These are phyloP conservation scores for Ectobius pallidus DNA, from an alignment of 2,888 invertebrate species.

Conservation along the genomic window DNA sequence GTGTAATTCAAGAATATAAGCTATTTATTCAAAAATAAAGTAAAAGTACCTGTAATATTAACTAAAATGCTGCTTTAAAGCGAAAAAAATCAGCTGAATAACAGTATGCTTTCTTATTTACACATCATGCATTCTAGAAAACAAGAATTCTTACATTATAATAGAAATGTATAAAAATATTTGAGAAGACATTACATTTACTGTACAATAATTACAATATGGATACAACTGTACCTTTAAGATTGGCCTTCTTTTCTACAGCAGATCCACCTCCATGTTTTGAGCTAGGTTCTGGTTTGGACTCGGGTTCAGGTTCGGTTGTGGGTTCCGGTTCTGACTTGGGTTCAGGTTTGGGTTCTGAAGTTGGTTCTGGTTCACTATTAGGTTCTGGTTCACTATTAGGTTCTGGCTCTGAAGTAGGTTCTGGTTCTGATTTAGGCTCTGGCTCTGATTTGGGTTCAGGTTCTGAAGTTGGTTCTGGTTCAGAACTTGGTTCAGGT, in stretches of 20 bases:
- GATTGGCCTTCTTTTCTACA: conserved; percentile 29
- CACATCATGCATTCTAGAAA: no score
- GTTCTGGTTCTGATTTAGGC: conserved; percentile 54
- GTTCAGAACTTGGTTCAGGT: conserved; percentile 55
- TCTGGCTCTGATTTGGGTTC: conserved; percentile 53
- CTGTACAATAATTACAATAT: no score
- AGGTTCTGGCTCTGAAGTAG: conserved; percentile 56
- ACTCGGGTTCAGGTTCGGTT: conserved; percentile 51
- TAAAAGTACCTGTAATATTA: no score
- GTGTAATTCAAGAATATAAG: no score
- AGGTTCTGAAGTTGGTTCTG: conserved; percentile 56
- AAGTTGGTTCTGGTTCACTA: conserved; percentile 53
- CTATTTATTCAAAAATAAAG: no score
- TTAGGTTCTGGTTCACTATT: conserved; percentile 53
- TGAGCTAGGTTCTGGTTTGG: conserved; percentile 52
- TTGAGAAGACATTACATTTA: background rate
- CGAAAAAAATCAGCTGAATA: no score
- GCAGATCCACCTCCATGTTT: conserved; percentile 49
- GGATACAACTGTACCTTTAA: background rate
- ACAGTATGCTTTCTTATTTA: no score
- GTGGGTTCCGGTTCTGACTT: conserved; percentile 57
- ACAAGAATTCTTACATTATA: no score
- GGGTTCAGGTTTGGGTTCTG: conserved; percentile 54
- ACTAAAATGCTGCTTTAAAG: no score
- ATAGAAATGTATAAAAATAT: background rate